Evolutionary conservation across 92 coral and sea anemone species (phyloP).

Genomic region (Actinostola sp.): DNA sequence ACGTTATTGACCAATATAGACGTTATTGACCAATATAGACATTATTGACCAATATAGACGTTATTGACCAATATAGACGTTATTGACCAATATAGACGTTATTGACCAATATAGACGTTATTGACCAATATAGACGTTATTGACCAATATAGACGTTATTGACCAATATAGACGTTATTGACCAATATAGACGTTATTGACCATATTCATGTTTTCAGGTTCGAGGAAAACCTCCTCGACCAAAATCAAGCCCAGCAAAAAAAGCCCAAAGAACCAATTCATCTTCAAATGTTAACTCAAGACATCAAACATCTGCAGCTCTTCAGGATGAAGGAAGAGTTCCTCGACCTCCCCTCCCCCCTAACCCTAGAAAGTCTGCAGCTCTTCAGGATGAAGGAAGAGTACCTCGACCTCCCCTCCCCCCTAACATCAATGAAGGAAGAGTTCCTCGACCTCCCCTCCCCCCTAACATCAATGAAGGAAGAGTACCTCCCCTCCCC

Average conservation of each 20-base stretch:
- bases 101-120: too few species aligned
- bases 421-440: too few species aligned
- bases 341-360: conserved; percentile 31
- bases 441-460: conserved; percentile 10
- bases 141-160: too few species aligned
- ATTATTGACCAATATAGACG: too few species aligned
- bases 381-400: not conserved
- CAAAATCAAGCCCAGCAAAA: conserved; percentile 45
- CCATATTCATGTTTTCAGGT: conserved; percentile 35
- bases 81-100: too few species aligned
- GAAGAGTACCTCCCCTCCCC: conserved; percentile 36
- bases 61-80: too few species aligned
- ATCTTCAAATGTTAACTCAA: conserved; percentile 7
- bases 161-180: too few species aligned
- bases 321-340: not conserved
- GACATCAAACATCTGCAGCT: not conserved
- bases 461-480: too few species aligned
- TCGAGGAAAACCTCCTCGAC: conserved; percentile 79
- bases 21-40: too few species aligned
- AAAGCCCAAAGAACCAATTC: conserved; percentile 24
- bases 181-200: not conserved
- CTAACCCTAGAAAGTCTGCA: conserved; percentile 28
- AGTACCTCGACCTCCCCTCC: too few species aligned
- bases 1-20: too few species aligned
- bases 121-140: too few species aligned